Evolutionary conservation across 1,140 invertebrate species (phyloP).

Genomic region (Pemphigus obesinymphae): DNA sequence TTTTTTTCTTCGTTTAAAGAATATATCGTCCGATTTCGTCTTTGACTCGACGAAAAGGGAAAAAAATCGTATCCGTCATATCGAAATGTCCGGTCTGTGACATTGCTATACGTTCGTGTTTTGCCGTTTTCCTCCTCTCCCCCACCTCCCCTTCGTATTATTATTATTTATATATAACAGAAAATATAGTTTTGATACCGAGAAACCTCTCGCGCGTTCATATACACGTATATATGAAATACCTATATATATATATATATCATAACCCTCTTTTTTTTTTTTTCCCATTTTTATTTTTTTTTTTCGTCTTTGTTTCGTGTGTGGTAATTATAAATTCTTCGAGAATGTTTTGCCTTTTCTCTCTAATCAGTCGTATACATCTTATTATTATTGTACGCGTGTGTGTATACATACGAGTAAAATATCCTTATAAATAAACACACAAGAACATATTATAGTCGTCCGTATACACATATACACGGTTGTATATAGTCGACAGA

Average conservation of each 20-base stretch:
- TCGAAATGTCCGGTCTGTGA: constrained; percentile 13
- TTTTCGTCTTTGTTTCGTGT: constrained; percentile 17
- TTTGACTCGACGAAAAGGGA: neutral
- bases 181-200: constrained; percentile 2
- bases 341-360: constrained; percentile 13
- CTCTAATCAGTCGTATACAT: constrained; percentile 24
- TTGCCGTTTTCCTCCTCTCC: neutral
- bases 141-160: neutral
- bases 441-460: no score
- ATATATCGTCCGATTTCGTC: neutral
- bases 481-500: neutral
- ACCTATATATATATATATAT: neutral
- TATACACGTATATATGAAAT: no score
- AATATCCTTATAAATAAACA: neutral
- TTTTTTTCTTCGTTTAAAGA: neutral
- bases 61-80: constrained; percentile 1
- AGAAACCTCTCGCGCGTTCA: neutral
- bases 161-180: neutral
- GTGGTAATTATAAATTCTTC: constrained; percentile 29
- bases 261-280: neutral
- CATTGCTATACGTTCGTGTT: neutral
- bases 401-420: neutral
- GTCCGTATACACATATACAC: neutral
- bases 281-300: neutral
- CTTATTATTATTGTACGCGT: neutral